phyloP scores from a whole-genome alignment of 2,113 vertebrate species.

The Salvelinus sp. region DNA sequence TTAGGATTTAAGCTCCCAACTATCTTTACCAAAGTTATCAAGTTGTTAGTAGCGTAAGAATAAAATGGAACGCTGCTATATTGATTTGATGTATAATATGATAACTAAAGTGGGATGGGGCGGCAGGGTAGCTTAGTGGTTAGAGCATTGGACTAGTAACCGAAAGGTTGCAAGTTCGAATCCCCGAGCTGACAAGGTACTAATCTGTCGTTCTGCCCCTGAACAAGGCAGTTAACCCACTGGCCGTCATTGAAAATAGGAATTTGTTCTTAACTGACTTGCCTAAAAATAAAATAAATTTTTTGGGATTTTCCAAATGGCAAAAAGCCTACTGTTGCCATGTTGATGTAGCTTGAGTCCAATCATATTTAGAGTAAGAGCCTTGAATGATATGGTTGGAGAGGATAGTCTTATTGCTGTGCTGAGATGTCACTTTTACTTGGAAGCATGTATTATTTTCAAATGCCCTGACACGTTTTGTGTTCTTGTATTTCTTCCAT shows the following conservation, averaged over 20 bases:
- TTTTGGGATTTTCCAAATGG: slow-evolving; percentile 26
- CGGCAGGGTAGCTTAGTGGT: too few species aligned
- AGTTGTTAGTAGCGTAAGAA: slow-evolving; percentile 23
- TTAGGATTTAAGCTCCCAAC: slow-evolving; percentile 13
- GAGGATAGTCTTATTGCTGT: slow-evolving; percentile 9
- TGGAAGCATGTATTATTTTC: slow-evolving; percentile 27
- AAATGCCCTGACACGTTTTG: slow-evolving; percentile 3
- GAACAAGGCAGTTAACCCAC: too few species aligned
- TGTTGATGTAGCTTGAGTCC: slow-evolving; percentile 32
- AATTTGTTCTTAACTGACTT: too few species aligned
- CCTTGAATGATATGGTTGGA: neutral
- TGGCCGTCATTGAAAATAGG: too few species aligned
- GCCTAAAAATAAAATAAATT: too few species aligned
- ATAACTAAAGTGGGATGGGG: slow-evolving; percentile 17
- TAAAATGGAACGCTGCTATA: neutral
- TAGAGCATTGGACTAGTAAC: too few species aligned
- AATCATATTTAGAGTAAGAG: slow-evolving; percentile 41
- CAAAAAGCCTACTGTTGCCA: slow-evolving; percentile 10
- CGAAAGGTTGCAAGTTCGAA: too few species aligned
- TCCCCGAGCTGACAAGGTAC: too few species aligned
- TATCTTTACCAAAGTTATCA: slow-evolving; percentile 26
- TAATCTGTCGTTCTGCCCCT: too few species aligned
- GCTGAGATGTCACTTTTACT: slow-evolving; percentile 33
- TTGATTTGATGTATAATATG: slow-evolving; percentile 23
- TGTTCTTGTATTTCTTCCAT: slow-evolving; percentile 34